These are phyloP conservation scores for Lasioglossum figueresi DNA, from an alignment of 2,888 invertebrate species.

Conservation along the genomic window DNA sequence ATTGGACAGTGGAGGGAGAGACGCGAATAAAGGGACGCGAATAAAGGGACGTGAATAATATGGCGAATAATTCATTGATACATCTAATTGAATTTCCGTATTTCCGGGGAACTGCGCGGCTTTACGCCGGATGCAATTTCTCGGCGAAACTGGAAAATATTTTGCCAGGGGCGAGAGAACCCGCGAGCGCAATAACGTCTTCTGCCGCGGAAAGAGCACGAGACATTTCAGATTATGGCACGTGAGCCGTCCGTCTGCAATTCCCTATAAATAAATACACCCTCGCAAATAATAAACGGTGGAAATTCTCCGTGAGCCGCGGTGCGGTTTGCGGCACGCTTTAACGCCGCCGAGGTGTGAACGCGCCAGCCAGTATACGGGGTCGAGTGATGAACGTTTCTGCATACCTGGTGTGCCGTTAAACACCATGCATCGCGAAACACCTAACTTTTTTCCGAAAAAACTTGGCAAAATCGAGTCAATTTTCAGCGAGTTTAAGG, in stretches of 20 bases:
- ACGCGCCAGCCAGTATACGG: constrained; percentile 1
- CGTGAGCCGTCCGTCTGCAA: constrained; percentile 8
- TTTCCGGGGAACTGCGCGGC: neutral
- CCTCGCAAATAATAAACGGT: constrained; percentile 50
- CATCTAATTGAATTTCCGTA: neutral
- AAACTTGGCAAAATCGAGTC: too few relatives aligned
- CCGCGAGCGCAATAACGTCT: constrained; percentile 31
- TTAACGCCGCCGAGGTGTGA: constrained; percentile 29
- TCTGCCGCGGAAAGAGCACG: constrained; percentile 7
- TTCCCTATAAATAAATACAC: constrained; percentile 54
- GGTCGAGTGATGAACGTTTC: neutral
- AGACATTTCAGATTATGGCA: constrained; percentile 36
- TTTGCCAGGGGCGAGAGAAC: constrained; percentile 10
- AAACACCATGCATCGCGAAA: neutral
- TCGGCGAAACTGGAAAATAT: constrained; percentile 31
- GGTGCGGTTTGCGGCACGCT: constrained; percentile 40
- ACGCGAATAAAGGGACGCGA: too few relatives aligned
- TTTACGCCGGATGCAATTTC: constrained; percentile 34
- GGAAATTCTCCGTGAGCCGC: constrained; percentile 26
- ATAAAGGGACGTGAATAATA: neutral
- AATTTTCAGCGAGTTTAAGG: neutral
- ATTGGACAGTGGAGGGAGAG: too few relatives aligned
- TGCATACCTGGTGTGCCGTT: neutral
- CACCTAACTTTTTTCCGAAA: too few relatives aligned
- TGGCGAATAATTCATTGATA: neutral